Base-by-base conservation (phyloP, 2,797 vertebrate species). In the Galago senegalensis region DNA sequence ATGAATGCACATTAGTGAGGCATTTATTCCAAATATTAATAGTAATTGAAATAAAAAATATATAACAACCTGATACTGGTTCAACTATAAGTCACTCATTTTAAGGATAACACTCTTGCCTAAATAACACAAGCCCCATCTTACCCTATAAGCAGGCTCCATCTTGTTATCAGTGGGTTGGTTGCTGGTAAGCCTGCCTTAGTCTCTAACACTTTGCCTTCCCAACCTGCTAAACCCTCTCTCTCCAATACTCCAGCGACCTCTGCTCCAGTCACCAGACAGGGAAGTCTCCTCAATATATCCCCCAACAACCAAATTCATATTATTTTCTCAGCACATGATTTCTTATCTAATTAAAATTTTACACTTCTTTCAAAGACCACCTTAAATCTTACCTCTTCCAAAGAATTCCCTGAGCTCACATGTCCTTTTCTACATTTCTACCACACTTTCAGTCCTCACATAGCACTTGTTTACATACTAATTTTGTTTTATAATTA, bases 291-390 rank as follows among this genome's bases (percentile, higher is more conserved):
- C 69, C 17, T 89, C 67, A 77, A 61, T 73, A 90, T 53, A 73
- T 20, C 5, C 79, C 60, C 49, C 25, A 49, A 37, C 1, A 7
- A 87, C 29, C 89, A 91, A 89, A 91, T 61, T 89, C 65, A 92
- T 70, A 80, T 21, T 53, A 69, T 92, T 80, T 90, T 83, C 84
- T 91, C 65, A 90, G 46, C 61, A 73, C 7, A 61, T 89, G 25
- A 76, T 65, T 95, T 85, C 43, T 94, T 75, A 60, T 43, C 13
- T 89, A 94, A 89, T 72, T 94, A 37, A 93, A 84, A 87, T 73
- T 79, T 94, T 77, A 77, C 7, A 83, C 65, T 76, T 90, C n/a
- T 80, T 96, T 91, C 60, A 89, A 87, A 97, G 49, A 88, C 27
- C 2, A 70, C 23, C 6, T 81, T 40, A 67, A 82, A 70, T 20